These are phyloP conservation scores for Prionailurus bengalensis DNA, from an alignment of 2,113 vertebrate species.

Conservation along the genomic window DNA sequence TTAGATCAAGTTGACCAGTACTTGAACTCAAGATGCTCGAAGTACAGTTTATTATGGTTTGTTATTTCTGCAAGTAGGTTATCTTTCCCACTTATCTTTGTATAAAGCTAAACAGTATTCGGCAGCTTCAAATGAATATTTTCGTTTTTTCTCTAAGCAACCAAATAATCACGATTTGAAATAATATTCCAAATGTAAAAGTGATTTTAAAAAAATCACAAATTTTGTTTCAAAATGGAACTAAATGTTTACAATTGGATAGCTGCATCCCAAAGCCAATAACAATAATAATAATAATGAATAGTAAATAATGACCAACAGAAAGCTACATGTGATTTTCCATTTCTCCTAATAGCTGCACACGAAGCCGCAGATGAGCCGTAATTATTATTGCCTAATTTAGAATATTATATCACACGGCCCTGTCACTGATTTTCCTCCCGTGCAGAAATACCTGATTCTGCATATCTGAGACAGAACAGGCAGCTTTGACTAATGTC, in stretches of 20 bases:
- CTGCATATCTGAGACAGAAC: conserved; percentile 82
- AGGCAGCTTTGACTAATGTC: conserved; percentile 88
- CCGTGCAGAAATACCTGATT: conserved; percentile 85
- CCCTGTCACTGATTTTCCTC: conserved; percentile 73
- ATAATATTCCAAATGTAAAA: conserved; percentile 83
- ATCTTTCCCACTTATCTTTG: conserved; percentile 90
- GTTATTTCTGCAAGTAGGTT: conserved; percentile 89
- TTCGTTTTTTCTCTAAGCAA: conserved; percentile 84
- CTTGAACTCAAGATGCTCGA: conserved; percentile 91
- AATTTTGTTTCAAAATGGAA: conserved; percentile 83
- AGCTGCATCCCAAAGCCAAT: conserved; percentile 76
- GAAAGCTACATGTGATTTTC: conserved; percentile 79
- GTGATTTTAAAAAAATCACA: conserved; percentile 81
- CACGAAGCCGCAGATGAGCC: conserved; percentile 21
- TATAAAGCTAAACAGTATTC: conserved; percentile 88
- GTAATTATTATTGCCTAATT: conserved; percentile 83
- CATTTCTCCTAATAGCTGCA: conserved; percentile 65
- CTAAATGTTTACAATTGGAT: conserved; percentile 78
- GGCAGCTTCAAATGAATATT: conserved; percentile 86
- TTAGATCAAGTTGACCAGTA: conserved; percentile 91
- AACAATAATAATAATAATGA: neutral
- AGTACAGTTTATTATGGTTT: conserved; percentile 89
- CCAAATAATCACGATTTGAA: conserved; percentile 85
- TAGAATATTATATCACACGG: conserved; percentile 77
- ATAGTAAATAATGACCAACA: neutral